Percentiles rank a stretch among this genome's conserved stretches.
phyloP scores from a whole-genome alignment of 2,888 invertebrate species.

The Yponomeuta malinellus region DNA sequence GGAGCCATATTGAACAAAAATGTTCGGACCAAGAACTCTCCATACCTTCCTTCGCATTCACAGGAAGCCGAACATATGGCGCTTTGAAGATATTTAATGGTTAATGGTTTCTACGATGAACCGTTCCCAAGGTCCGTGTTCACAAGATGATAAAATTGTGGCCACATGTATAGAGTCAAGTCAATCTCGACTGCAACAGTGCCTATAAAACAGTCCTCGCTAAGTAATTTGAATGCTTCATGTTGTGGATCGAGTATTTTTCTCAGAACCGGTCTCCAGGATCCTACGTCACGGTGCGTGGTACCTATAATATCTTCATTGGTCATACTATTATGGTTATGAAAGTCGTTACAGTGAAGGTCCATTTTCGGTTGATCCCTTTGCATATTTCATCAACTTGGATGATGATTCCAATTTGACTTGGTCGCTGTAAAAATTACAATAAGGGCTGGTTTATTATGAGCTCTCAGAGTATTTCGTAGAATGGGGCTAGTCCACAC shows the following conservation, averaged over 20 bases:
- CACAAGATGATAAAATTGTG: neutral
- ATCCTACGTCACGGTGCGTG: constrained; percentile 24
- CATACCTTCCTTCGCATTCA: constrained; percentile 38
- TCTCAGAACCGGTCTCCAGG: constrained; percentile 58
- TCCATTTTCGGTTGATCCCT: neutral
- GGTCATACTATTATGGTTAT: neutral
- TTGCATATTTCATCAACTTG: neutral
- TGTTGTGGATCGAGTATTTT: constrained; percentile 40
- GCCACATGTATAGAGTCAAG: neutral
- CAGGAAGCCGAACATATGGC: constrained; percentile 47
- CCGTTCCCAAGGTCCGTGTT: neutral
- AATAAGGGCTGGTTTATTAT: neutral
- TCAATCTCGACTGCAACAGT: neutral
- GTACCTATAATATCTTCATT: neutral
- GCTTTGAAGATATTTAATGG: constrained; percentile 31
- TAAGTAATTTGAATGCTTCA: constrained; percentile 37
- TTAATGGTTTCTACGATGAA: constrained; percentile 16
- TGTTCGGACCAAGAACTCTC: constrained; percentile 27
- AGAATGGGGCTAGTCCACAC: constrained; percentile 29
- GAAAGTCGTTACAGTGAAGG: neutral
- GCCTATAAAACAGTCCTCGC: neutral
- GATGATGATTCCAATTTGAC: no score
- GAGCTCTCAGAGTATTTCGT: neutral
- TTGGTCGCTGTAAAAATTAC: neutral
- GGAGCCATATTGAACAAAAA: constrained; percentile 21